Conservation (phyloP, 2,888 invertebrate genomes). For the Hypselothyrea guttata region DNA sequence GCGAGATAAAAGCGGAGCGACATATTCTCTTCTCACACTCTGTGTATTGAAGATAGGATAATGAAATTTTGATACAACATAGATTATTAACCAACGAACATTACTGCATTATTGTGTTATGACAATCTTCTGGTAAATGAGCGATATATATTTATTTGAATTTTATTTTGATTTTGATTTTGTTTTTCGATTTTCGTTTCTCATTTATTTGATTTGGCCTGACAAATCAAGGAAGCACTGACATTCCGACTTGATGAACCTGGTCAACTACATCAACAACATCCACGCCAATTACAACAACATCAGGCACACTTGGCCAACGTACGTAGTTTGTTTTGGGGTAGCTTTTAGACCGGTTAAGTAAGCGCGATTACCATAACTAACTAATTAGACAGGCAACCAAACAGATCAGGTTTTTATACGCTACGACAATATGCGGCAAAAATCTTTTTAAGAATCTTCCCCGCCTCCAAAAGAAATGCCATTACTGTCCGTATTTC, state of each 20-base stretch:
- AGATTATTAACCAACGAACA: too few relatives aligned
- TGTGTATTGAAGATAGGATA: too few relatives aligned
- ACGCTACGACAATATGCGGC: too few relatives aligned
- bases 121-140: too few relatives aligned
- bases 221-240: constrained; percentile 29
- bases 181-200: not conserved
- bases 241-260: constrained; percentile 39
- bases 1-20: too few relatives aligned
- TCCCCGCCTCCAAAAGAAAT: too few relatives aligned
- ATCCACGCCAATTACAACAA: not conserved
- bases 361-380: constrained; percentile 1
- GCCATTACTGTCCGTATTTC: too few relatives aligned
- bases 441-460: not conserved
- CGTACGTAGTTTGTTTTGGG: not conserved
- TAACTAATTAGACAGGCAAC: constrained; percentile 1
- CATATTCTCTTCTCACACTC: too few relatives aligned
- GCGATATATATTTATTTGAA: too few relatives aligned
- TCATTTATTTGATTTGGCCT: too few relatives aligned
- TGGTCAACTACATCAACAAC: constrained; percentile 25
- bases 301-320: not conserved
- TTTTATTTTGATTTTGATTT: not conserved
- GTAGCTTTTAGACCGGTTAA: constrained; percentile 2
- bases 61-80: too few relatives aligned
- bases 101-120: too few relatives aligned
- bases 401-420: constrained; percentile 7